These are phyloP conservation scores for Tethya wilhelma DNA, from an alignment of 37 sponge, comb jelly and placozoan genomes.

Conservation along the genomic window DNA sequence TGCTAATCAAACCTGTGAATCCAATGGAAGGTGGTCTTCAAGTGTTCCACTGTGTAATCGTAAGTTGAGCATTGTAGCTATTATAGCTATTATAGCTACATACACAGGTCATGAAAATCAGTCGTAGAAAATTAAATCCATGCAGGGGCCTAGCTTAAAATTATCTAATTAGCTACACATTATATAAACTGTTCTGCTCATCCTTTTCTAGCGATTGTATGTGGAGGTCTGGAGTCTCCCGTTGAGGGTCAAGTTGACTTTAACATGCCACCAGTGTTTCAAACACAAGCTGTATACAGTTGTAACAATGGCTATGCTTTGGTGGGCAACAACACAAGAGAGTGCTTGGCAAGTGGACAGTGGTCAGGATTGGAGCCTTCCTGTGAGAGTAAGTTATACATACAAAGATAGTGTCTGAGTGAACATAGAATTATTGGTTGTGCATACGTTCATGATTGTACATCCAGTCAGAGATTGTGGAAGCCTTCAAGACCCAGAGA, in stretches of 20 bases:
- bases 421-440: background rate
- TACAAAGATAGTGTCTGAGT: background rate
- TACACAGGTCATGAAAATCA: too few species aligned
- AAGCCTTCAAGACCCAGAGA: background rate
- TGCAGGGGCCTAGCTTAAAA: too few species aligned
- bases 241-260: background rate
- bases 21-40: slow-evolving; percentile 5
- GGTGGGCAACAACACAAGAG: background rate
- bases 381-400: slow-evolving; percentile 8
- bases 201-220: background rate
- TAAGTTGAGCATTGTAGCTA: too few species aligned
- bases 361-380: slow-evolving; percentile 23
- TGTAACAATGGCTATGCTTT: slow-evolving; percentile 6
- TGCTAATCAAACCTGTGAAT: background rate
- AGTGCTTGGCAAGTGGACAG: background rate
- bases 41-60: background rate
- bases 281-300: background rate
- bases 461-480: background rate
- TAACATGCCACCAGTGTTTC: background rate
- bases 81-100: too few species aligned
- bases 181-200: too few species aligned
- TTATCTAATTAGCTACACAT: too few species aligned
- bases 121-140: too few species aligned
- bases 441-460: background rate
- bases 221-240: background rate